Conservation (phyloP, 2,888 invertebrate species). For the Limnephilus marmoratus region DNA sequence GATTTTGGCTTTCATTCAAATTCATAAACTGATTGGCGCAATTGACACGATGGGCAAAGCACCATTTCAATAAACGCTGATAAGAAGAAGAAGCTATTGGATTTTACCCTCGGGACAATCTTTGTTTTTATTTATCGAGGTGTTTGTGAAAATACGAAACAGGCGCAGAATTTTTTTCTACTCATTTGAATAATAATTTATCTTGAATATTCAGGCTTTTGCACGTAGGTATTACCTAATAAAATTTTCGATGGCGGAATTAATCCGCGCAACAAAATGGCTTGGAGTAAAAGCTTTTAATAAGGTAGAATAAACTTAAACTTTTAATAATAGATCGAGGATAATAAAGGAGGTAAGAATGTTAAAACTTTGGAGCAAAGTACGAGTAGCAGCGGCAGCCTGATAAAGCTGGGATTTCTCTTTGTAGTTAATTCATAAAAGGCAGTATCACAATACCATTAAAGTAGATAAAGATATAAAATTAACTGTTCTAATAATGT, state of each 20-base stretch:
- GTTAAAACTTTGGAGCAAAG: background rate
- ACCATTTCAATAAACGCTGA: background rate
- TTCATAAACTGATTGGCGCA: conserved; percentile 33
- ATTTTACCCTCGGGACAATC: background rate
- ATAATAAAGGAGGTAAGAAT: background rate
- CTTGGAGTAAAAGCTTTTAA: background rate
- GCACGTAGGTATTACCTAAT: background rate
- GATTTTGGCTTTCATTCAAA: conserved; percentile 41
- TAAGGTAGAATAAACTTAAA: background rate
- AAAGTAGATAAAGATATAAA: background rate
- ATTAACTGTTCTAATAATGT: conserved; percentile 4
- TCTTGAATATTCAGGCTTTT: background rate
- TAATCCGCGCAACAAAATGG: background rate
- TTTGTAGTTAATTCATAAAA: background rate
- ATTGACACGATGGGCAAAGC: background rate
- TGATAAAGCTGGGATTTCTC: background rate
- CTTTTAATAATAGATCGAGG: background rate
- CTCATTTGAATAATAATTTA: background rate
- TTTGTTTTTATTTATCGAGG: background rate
- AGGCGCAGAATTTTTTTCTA: background rate
- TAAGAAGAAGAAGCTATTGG: background rate
- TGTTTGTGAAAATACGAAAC: background rate
- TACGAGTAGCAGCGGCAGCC: background rate
- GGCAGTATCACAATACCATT: background rate
- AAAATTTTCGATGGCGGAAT: background rate